Conservation (phyloP, 2,888 invertebrate species). For the Ceramica pisi region DNA sequence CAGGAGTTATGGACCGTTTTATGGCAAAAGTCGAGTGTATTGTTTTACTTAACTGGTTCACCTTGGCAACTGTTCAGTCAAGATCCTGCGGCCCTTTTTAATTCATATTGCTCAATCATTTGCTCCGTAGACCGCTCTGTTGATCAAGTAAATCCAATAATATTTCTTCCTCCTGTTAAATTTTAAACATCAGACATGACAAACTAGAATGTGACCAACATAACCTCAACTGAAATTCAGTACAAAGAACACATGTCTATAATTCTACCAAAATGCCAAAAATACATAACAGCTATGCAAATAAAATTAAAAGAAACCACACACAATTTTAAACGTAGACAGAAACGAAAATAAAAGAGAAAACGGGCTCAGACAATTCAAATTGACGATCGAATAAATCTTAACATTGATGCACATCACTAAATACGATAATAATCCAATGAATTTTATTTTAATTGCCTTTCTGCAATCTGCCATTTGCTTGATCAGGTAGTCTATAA, state of each 20-base stretch:
- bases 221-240: conserved; percentile 17
- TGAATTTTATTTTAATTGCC: conserved; percentile 37
- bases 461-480: conserved; percentile 28
- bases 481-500: conserved; percentile 11
- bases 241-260: conserved; percentile 32
- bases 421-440: conserved; percentile 19
- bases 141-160: neutral
- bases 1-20: conserved; percentile 50
- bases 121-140: neutral
- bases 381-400: conserved; percentile 49
- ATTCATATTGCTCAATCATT: conserved; percentile 20
- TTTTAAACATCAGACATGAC: conserved; percentile 8
- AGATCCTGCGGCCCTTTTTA: conserved; percentile 33
- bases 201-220: conserved; percentile 27
- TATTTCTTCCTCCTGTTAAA: neutral
- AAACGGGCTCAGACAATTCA: conserved; percentile 15
- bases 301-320: conserved; percentile 25
- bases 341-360: conserved; percentile 42
- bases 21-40: conserved; percentile 46
- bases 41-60: conserved; percentile 59
- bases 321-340: neutral
- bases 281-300: conserved; percentile 34
- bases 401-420: conserved; percentile 27
- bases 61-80: conserved; percentile 52
- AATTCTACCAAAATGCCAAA: conserved; percentile 20